phyloP scores from a whole-genome alignment of 1,140 invertebrate species.

The Pachyrhynchus sulphureomaculatus region DNA sequence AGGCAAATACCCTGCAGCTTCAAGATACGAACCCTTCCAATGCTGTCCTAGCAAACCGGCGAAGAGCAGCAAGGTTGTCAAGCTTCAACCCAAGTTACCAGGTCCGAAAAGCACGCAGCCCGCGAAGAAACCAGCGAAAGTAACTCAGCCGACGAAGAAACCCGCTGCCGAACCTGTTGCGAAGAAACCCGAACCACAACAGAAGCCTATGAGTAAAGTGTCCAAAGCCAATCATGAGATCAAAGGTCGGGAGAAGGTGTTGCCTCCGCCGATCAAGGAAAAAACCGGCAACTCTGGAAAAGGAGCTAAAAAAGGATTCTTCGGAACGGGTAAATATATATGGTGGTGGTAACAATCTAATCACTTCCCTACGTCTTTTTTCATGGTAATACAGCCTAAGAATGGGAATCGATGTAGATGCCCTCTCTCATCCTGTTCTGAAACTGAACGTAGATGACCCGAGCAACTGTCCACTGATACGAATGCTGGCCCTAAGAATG shows the following conservation, averaged over 20 bases:
- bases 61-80: conserved; percentile 68
- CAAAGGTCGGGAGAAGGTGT: conserved; percentile 29
- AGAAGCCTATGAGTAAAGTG: conserved; percentile 34
- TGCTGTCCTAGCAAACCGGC: conserved; percentile 84
- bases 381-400: conserved; percentile 45
- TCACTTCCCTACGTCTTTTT: conserved; percentile 45
- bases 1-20: conserved; percentile 70
- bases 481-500: neutral
- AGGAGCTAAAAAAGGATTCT: conserved; percentile 79
- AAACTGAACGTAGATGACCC: neutral
- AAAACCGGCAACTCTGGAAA: conserved; percentile 56
- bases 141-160: conserved; percentile 39
- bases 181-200: conserved; percentile 44
- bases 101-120: conserved; percentile 23
- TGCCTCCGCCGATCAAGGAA: conserved; percentile 46
- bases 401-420: neutral
- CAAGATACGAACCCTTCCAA: conserved; percentile 80
- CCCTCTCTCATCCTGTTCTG: neutral
- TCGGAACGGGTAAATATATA: conserved; percentile 74
- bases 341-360: conserved; percentile 53
- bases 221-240: conserved; percentile 38
- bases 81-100: conserved; percentile 54
- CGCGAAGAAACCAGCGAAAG: conserved; percentile 46
- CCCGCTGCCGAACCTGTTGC: conserved; percentile 47
- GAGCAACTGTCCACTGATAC: neutral